Evolutionary conservation across 2,113 vertebrate genomes (phyloP), one percentile per base, ranked within the genome.

Genomic region (Pavo muticus): DNA sequence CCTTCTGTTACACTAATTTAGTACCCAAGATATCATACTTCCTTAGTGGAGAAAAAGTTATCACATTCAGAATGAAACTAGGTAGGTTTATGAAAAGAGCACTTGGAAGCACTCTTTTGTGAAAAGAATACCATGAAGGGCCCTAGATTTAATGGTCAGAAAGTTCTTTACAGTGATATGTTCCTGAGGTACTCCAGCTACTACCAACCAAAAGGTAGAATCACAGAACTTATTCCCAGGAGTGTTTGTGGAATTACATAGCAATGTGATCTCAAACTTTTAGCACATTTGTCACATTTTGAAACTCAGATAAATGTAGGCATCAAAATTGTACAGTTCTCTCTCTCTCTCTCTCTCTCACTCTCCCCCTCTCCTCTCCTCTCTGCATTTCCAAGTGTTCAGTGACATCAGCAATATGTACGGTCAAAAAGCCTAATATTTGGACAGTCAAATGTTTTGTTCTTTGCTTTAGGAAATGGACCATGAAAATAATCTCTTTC

Each of bases 401-500:
- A 67, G 86, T 60, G 78, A 63, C 69, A 70, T 64, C 65, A 88
- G 47, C 69, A 93, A 80, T 9, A 44, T 6, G 14, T 52, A 59
- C 19, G 74, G 52, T 78, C 69, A 71, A 83, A 95, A 95, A 71
- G 13, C 6, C 60, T 56, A 89, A 40, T 57, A 80, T 89, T 91
- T 86, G 77, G 63, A 89, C 61, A 91, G 91, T 80, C 74, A 80
- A 88, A 90, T 80, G 48, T 77, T 94, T 94, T 91, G 70, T 76
- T 95, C 77, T 95, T 94, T 96, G 77, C 79, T 93, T 75, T 84
- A 84, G 93, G 88, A 97, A 97, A 91, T 57, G 91, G 74, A 87
- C 87, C 48, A 69, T 25, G 92, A 75, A 54, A 96, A 97, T 96
- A 95, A 97, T 97, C 95, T 93, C 94, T 96, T 93, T 77, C 93